Conservation (phyloP, 2,797 vertebrate species). For the Myotis planiceps region DNA sequence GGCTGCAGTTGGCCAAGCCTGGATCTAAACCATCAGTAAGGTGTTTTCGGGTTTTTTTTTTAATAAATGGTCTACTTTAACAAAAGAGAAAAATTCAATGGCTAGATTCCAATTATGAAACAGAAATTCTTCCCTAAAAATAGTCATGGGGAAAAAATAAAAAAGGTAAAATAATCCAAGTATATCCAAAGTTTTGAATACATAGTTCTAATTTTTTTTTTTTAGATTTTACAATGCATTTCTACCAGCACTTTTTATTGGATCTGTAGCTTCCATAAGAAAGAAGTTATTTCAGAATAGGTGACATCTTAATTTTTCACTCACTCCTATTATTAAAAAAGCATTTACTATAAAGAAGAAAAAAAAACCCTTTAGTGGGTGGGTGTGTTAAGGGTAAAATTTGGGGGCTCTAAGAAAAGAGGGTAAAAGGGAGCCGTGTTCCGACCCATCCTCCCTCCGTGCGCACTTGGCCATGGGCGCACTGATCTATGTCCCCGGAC, state of each 20-base stretch:
- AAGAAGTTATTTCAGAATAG: background rate
- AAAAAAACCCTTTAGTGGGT: background rate
- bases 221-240: background rate
- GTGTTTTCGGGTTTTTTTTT: background rate
- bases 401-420: background rate
- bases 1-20: background rate
- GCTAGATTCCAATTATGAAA: background rate
- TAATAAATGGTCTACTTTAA: background rate
- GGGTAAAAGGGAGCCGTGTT: accelerated
- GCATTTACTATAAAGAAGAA: background rate
- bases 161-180: background rate
- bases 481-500: background rate
- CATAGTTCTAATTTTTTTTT: background rate
- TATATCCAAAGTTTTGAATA: background rate
- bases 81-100: background rate
- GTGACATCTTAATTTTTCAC: background rate
- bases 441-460: accelerated
- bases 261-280: background rate
- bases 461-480: accelerated
- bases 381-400: too few relatives aligned
- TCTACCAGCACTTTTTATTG: background rate
- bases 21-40: background rate
- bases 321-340: background rate
- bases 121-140: background rate
- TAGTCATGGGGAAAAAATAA: background rate